Conservation (phyloP, 2,113 vertebrate genomes). For the Alosa alosa region DNA sequence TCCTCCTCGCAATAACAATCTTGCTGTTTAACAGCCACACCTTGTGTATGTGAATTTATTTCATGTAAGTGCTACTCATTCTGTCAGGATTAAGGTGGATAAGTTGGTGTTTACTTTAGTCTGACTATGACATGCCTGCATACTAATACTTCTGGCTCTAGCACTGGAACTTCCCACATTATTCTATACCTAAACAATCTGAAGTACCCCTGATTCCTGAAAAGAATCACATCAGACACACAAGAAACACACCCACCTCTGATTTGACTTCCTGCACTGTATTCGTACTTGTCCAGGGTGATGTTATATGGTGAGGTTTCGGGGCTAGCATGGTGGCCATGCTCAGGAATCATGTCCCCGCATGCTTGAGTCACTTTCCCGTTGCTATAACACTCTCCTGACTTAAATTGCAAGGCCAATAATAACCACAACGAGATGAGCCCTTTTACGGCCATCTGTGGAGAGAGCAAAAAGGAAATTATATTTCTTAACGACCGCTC, state of each 20-base stretch:
- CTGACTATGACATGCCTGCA: not conserved
- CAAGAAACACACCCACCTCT: constrained; percentile 70
- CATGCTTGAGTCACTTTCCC: constrained; percentile 76
- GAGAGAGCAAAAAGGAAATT: constrained; percentile 12
- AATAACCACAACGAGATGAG: constrained; percentile 36
- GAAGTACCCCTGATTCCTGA: not conserved
- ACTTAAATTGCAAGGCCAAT: constrained; percentile 29
- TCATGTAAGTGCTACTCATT: not conserved
- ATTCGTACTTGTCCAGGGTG: constrained; percentile 65
- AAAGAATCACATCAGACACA: not conserved
- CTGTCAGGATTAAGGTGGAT: not conserved
- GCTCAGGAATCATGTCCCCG: constrained; percentile 72
- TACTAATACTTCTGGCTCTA: not conserved
- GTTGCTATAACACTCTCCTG: constrained; percentile 62
- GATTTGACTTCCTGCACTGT: constrained; percentile 72
- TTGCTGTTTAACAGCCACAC: too few relatives aligned
- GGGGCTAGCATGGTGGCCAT: constrained; percentile 58
- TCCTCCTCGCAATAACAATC: too few relatives aligned
- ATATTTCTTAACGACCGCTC: not conserved
- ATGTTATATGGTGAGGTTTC: constrained; percentile 66
- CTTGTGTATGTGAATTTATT: not conserved
- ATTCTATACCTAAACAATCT: not conserved
- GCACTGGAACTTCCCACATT: not conserved
- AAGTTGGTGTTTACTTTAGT: not conserved
- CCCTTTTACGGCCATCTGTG: constrained; percentile 62